phyloP scores from a whole-genome alignment of 2,797 vertebrate species.

The Balearica regulorum region DNA sequence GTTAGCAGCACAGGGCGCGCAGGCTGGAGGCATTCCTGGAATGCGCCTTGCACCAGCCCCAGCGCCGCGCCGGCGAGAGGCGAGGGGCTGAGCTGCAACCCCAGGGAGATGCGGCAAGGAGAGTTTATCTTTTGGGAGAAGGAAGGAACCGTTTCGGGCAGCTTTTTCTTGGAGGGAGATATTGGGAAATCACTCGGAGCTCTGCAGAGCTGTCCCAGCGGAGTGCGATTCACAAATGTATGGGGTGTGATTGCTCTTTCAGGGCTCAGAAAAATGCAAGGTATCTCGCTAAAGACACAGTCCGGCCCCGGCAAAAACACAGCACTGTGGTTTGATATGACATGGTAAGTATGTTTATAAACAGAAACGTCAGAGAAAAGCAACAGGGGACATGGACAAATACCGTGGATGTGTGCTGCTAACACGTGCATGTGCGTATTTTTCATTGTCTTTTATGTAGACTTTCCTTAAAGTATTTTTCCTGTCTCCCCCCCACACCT shows the following conservation, averaged over 20 bases:
- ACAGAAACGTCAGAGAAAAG: not conserved
- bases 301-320: not conserved
- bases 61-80: accelerated
- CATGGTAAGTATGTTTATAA: not conserved
- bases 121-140: not conserved
- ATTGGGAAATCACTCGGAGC: not conserved
- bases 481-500: not conserved
- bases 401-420: not conserved
- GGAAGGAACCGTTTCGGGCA: not conserved
- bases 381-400: not conserved
- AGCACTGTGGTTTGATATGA: not conserved
- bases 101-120: not conserved
- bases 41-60: not conserved
- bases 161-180: not conserved
- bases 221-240: accelerated
- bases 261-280: not conserved
- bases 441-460: not conserved
- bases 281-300: not conserved
- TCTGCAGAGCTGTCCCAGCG: not conserved
- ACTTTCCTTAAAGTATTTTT: not conserved
- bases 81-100: not conserved
- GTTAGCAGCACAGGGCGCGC: accelerated
- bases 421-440: accelerated
- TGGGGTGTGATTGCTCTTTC: not conserved
- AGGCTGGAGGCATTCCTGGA: not conserved